Conservation (phyloP, 92 coral and sea anemone species). For the Metridium senile region DNA sequence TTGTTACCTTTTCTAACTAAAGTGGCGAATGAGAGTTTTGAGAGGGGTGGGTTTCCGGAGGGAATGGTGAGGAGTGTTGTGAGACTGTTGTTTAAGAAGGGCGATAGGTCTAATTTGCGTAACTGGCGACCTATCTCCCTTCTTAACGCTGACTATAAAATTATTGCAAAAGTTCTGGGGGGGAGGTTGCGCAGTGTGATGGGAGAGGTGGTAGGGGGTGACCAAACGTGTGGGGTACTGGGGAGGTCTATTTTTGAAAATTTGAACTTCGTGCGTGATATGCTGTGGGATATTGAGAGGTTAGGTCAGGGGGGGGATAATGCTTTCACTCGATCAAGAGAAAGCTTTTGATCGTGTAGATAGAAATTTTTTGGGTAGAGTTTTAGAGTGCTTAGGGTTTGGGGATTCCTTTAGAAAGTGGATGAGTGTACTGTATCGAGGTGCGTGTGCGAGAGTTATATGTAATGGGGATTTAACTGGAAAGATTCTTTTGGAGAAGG, state of each 20-base stretch:
- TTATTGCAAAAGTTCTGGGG: conserved; percentile 11
- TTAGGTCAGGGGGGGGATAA: too few species aligned
- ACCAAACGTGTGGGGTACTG: neutral
- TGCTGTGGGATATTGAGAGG: too few species aligned
- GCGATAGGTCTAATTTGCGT: conserved; percentile 13
- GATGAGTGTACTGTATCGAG: neutral
- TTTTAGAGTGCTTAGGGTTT: neutral
- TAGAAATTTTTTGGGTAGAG: neutral
- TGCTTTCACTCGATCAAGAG: neutral
- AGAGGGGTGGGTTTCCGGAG: neutral
- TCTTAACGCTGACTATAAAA: conserved; percentile 55
- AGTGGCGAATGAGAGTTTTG: too few species aligned
- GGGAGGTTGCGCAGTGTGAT: neutral
- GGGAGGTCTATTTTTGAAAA: neutral
- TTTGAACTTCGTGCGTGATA: neutral
- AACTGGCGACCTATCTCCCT: conserved; percentile 71
- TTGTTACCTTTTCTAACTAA: too few species aligned
- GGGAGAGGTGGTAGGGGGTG: neutral
- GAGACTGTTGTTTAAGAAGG: conserved; percentile 47
- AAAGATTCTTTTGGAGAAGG: neutral
- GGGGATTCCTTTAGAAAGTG: neutral
- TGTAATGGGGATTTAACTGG: neutral
- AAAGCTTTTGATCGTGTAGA: conserved; percentile 25
- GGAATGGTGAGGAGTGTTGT: conserved; percentile 40
- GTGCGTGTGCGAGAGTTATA: neutral